Percentiles rank a stretch among this genome's conserved stretches.
Conservation (phyloP, 2,888 invertebrate species). For the Caradrina clavipalpis region DNA sequence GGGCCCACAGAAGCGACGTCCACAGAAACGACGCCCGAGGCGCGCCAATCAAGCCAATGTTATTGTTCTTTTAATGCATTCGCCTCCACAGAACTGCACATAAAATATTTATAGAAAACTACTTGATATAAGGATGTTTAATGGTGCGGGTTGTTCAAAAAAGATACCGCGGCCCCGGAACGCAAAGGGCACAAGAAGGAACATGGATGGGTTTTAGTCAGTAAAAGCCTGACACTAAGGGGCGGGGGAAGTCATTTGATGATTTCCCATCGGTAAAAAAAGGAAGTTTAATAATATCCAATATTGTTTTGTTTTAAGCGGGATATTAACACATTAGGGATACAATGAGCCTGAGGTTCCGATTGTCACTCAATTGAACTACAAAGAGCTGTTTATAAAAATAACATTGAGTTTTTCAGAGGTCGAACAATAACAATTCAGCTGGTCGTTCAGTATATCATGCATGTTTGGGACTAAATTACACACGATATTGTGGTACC, state of each 20-base stretch:
- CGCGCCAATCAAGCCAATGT: slow-evolving; percentile 64
- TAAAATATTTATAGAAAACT: slow-evolving; percentile 27
- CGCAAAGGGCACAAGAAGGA: too few species aligned
- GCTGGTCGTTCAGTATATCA: slow-evolving; percentile 27
- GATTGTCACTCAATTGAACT: slow-evolving; percentile 38
- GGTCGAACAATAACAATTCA: slow-evolving; percentile 47
- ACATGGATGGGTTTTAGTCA: too few species aligned
- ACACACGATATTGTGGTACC: slow-evolving; percentile 48
- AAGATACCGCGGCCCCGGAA: too few species aligned
- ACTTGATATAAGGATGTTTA: slow-evolving; percentile 19
- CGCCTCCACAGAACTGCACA: slow-evolving; percentile 52
- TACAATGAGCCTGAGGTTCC: slow-evolving; percentile 29
- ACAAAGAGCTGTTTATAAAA: slow-evolving; percentile 47
- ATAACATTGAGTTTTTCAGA: slow-evolving; percentile 50
- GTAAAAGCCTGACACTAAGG: too few species aligned
- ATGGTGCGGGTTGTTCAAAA: too few species aligned
- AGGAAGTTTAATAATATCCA: slow-evolving; percentile 23
- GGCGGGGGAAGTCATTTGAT: too few species aligned
- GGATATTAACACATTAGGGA: slow-evolving; percentile 26
- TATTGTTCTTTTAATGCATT: slow-evolving; percentile 71
- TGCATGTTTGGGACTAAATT: slow-evolving; percentile 41
- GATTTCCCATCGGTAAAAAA: too few species aligned
- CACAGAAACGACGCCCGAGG: slow-evolving; percentile 66
- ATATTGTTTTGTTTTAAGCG: background rate
- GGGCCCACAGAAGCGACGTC: slow-evolving; percentile 66